phyloP scores from a whole-genome alignment of 2,113 vertebrate genomes.

The Chunga burmeisteri region DNA sequence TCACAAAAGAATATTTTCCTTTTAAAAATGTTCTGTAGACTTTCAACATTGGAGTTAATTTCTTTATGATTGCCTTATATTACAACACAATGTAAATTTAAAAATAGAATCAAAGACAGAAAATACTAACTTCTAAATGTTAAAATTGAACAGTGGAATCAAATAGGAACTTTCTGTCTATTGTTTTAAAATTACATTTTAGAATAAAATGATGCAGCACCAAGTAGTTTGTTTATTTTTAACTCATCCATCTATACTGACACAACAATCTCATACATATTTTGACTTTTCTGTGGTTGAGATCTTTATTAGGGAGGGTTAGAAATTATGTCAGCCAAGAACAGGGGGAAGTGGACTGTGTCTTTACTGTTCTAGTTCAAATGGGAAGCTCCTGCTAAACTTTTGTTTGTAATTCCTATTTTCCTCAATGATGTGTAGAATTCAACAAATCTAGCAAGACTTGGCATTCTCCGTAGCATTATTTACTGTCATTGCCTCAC shows the following conservation, averaged over 20 bases:
- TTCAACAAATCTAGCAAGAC: neutral
- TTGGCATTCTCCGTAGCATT: neutral
- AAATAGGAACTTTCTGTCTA: neutral
- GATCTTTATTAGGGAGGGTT: neutral
- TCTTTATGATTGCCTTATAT: neutral
- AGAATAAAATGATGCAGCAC: neutral
- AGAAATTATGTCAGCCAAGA: neutral
- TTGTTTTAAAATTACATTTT: neutral
- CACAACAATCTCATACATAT: neutral
- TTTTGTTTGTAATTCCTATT: neutral
- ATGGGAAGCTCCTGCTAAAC: neutral
- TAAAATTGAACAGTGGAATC: neutral
- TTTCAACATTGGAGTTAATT: neutral
- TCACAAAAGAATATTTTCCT: neutral
- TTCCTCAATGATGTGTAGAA: neutral
- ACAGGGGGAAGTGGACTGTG: neutral
- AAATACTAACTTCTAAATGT: neutral
- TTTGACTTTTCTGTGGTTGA: neutral
- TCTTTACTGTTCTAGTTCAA: neutral
- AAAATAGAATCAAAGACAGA: neutral
- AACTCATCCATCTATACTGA: neutral
- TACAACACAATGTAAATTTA: neutral
- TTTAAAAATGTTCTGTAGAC: neutral
- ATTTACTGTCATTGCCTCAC: neutral
- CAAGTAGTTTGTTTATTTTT: neutral